phyloP scores from a whole-genome alignment of 2,888 invertebrate genomes.

The Morpho helenor region DNA sequence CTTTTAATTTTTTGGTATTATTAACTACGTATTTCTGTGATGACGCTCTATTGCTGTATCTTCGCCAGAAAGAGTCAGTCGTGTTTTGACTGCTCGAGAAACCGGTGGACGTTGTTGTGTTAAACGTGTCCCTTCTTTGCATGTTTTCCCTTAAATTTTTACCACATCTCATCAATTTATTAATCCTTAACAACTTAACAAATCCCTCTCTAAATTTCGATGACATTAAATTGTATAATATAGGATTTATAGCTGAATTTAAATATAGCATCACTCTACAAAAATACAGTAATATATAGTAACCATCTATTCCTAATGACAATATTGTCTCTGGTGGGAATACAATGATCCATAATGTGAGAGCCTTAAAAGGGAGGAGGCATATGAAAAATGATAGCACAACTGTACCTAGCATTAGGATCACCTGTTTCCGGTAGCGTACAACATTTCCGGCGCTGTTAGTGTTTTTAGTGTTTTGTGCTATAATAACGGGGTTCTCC shows the following conservation, averaged over 20 bases:
- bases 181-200: slow-evolving; percentile 80
- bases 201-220: slow-evolving; percentile 93
- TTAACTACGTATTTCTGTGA: slow-evolving; percentile 61
- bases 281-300: slow-evolving; percentile 90
- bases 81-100: slow-evolving; percentile 79
- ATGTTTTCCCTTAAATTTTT: slow-evolving; percentile 72
- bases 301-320: slow-evolving; percentile 87
- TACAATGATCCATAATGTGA: slow-evolving; percentile 92
- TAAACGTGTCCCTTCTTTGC: slow-evolving; percentile 83
- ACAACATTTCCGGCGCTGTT: slow-evolving; percentile 77
- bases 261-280: slow-evolving; percentile 93
- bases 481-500: slow-evolving; percentile 86
- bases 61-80: slow-evolving; percentile 81
- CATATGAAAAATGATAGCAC: slow-evolving; percentile 95
- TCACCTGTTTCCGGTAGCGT: slow-evolving; percentile 89
- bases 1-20: slow-evolving; percentile 58
- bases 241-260: slow-evolving; percentile 95
- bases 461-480: slow-evolving; percentile 76
- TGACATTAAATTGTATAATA: slow-evolving; percentile 94
- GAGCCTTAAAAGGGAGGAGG: slow-evolving; percentile 91
- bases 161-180: slow-evolving; percentile 66
- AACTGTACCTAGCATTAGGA: slow-evolving; percentile 93
- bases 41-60: slow-evolving; percentile 77
- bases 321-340: slow-evolving; percentile 84
- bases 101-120: slow-evolving; percentile 81